Percentiles rank a stretch among this genome's conserved stretches.
Evolutionary conservation across 1,140 invertebrate genomes (phyloP).

Genomic region (Euwallacea fornicatus): DNA sequence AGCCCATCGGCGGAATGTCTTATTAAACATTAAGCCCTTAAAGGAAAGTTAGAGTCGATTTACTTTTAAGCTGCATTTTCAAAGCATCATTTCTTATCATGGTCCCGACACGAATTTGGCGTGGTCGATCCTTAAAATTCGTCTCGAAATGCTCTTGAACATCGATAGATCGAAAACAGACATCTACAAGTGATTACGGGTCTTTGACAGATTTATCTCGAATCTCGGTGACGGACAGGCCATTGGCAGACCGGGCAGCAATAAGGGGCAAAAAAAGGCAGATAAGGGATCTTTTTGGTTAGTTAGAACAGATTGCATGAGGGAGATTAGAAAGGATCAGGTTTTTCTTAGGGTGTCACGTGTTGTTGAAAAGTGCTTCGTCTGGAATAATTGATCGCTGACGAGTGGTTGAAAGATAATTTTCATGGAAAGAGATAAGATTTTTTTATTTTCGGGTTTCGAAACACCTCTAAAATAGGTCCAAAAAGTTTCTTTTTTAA

Average conservation of each 20-base stretch:
- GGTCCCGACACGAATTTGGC: conserved; percentile 23
- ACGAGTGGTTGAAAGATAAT: too few relatives aligned
- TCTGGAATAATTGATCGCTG: too few relatives aligned
- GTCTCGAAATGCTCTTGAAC: conserved; percentile 14
- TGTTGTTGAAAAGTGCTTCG: conserved; percentile 8
- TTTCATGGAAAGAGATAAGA: too few relatives aligned
- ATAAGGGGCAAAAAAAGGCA: conserved; percentile 22
- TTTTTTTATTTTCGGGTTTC: too few relatives aligned
- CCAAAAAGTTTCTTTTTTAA: too few relatives aligned
- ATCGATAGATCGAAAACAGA: conserved; percentile 32
- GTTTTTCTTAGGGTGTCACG: conserved; percentile 11
- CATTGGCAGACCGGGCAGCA: conserved; percentile 8
- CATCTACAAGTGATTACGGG: conserved; percentile 29
- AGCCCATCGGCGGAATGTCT: too few relatives aligned
- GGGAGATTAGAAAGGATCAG: conserved; percentile 13
- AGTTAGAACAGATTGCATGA: conserved; percentile 33
- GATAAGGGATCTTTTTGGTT: conserved; percentile 35
- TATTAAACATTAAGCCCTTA: too few relatives aligned
- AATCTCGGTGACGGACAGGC: conserved; percentile 31
- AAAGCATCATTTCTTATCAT: conserved; percentile 6
- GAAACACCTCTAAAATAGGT: too few relatives aligned
- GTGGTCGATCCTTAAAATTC: conserved; percentile 22
- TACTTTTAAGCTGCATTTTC: neutral
- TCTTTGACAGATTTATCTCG: conserved; percentile 30
- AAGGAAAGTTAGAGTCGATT: too few relatives aligned